Percentiles rank a stretch among this genome's conserved stretches.
phyloP scores from a whole-genome alignment of 2,797 vertebrate genomes.

The Spatula clypeata region DNA sequence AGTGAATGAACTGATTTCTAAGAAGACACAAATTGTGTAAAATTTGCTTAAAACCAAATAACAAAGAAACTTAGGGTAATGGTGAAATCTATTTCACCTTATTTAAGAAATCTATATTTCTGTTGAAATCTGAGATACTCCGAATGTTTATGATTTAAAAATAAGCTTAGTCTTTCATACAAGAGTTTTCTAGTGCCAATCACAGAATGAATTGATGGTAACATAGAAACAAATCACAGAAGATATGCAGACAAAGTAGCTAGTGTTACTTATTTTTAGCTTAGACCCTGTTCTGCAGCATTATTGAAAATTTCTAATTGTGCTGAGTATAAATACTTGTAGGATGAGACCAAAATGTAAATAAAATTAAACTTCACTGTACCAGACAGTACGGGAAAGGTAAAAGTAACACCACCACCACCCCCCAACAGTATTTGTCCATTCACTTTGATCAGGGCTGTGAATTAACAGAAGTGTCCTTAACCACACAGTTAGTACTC shows the following conservation, averaged over 20 bases:
- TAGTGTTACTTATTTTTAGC: not conserved
- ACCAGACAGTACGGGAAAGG: not conserved
- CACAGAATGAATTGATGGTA: not conserved
- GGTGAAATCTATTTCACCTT: not conserved
- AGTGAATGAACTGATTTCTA: slow-evolving; percentile 6
- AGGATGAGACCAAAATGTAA: not conserved
- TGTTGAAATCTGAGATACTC: not conserved
- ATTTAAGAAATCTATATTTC: not conserved
- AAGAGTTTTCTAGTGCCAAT: not conserved
- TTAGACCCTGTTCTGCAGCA: not conserved
- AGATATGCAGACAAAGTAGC: not conserved
- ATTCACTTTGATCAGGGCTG: not conserved
- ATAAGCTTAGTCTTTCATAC: not conserved
- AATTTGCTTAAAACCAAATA: slow-evolving; percentile 27
- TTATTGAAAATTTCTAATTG: not conserved
- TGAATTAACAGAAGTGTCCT: not conserved
- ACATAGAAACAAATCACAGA: not conserved
- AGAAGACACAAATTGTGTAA: not conserved
- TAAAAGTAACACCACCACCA: not conserved
- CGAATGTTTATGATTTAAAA: not conserved
- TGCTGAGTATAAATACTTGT: not conserved
- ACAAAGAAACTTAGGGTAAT: not conserved
- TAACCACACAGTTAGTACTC: not conserved
- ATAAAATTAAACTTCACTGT: not conserved
- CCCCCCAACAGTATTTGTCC: not conserved